Evolutionary conservation across 2,113 vertebrate species (phyloP), one percentile per base, ranked within the genome.

Genomic region (Cyanoderma ruficeps): DNA sequence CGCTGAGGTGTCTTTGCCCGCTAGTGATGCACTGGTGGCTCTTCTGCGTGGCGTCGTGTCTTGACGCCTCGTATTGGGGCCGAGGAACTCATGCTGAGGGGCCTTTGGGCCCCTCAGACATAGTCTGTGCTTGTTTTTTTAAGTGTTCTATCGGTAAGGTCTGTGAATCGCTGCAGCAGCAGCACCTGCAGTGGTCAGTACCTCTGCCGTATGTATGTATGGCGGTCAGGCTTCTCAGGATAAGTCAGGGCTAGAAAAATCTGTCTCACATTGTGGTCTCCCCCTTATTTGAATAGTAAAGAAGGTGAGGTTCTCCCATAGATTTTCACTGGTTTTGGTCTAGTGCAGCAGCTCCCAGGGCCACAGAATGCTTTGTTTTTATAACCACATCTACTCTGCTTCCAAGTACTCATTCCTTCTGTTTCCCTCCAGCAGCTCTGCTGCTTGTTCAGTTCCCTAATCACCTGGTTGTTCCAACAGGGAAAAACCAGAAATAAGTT

Each of bases 261-360:
- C 2, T 16, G 0, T 13, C n/a, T 37, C 7, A 2, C 4, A 0
- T 49, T 13, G 27, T 49, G 6, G 5, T 39, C 13, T 42, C 3
- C 10, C 15, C 4, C 17, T 41, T 8, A 4, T 39, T 37, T n/a
- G 13, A 53, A 49, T 9, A 23, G 4, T 33, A 4, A 35, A 16
- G 30, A 30, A 44, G 7, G 4, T 41, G 17, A 28, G 4, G 13
- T n/a, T 70, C 5, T 76, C 3, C 2, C 19, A 1, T 2, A 28
- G n/a, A 1, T 52, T 17, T 30, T 13, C 9, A 2, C 44, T 39
- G 37, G 3, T 35, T 59, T 24, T 56, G 41, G 24, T 25, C 17
- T 24, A 7, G 5, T 10, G 33, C 16, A 50, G 35, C 15, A 44
- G 15, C 31, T n/a, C 5, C 11, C 1, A 24, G 28, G 27, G 19